Evolutionary conservation across 2,113 vertebrate species (phyloP).

Genomic region (Odontesthes bonariensis): DNA sequence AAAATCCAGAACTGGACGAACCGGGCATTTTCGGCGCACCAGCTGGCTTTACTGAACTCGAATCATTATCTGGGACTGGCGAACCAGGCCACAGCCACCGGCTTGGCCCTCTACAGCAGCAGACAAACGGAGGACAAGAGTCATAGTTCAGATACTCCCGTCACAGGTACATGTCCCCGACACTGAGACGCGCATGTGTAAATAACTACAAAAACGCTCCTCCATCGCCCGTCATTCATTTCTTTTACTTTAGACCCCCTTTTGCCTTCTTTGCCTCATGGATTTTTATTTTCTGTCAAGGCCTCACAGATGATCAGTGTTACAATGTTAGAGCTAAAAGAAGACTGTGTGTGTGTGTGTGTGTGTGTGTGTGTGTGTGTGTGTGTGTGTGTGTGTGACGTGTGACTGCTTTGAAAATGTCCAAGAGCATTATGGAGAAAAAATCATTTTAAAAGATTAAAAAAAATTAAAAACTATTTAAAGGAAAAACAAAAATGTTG

Average conservation of each 20-base stretch:
- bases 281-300: slow-evolving; percentile 49
- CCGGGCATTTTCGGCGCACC: slow-evolving; percentile 91
- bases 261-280: slow-evolving; percentile 53
- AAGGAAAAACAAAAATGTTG: neutral
- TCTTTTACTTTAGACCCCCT: slow-evolving; percentile 57
- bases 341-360: slow-evolving; percentile 53
- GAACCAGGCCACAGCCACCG: slow-evolving; percentile 83
- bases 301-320: slow-evolving; percentile 71
- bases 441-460: slow-evolving; percentile 42
- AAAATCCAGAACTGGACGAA: slow-evolving; percentile 95
- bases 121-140: slow-evolving; percentile 86
- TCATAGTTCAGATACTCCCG: slow-evolving; percentile 86
- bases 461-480: neutral
- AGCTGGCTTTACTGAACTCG: slow-evolving; percentile 92
- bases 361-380: slow-evolving; percentile 26
- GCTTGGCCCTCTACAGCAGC: slow-evolving; percentile 88
- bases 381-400: slow-evolving; percentile 17
- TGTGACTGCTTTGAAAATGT: slow-evolving; percentile 21
- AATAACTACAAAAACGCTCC: slow-evolving; percentile 61
- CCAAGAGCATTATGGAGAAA: slow-evolving; percentile 17
- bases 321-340: slow-evolving; percentile 54
- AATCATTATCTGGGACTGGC: slow-evolving; percentile 93
- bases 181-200: slow-evolving; percentile 79
- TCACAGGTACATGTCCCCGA: slow-evolving; percentile 90
- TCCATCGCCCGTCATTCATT: slow-evolving; percentile 42